phyloP scores from a whole-genome alignment of 2,113 vertebrate species.

The Penelope pileata region DNA sequence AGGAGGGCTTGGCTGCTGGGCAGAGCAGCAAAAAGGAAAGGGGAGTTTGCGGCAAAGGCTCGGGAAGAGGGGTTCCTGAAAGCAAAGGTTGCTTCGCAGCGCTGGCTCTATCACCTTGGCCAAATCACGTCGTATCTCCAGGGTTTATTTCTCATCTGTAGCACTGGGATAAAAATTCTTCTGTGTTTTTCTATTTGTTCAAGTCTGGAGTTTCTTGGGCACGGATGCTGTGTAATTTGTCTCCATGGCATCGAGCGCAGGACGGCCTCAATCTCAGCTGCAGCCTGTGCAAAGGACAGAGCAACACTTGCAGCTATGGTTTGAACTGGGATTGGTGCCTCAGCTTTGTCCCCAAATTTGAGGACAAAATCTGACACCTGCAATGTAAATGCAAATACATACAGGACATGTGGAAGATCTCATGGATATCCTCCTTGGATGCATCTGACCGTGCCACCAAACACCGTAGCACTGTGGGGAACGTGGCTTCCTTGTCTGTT shows the following conservation, averaged over 20 bases:
- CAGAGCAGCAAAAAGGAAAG: not conserved
- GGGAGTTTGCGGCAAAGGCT: not conserved
- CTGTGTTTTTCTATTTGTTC: not conserved
- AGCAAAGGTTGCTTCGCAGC: not conserved
- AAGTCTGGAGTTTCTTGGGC: not conserved
- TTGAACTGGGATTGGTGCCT: not conserved
- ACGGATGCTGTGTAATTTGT: not conserved
- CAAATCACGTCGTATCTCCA: not conserved
- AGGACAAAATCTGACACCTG: not conserved
- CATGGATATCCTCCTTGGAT: not conserved
- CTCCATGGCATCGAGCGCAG: not conserved
- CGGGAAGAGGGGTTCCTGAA: not conserved
- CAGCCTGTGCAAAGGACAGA: not conserved
- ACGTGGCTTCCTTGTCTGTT: not conserved
- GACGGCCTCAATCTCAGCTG: not conserved
- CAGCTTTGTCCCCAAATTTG: not conserved
- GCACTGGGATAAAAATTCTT: not conserved
- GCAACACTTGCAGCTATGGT: accelerated
- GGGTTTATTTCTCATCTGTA: not conserved
- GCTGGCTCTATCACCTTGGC: accelerated
- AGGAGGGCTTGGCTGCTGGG: not conserved
- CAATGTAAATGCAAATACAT: accelerated
- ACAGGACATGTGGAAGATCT: not conserved
- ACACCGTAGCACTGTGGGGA: not conserved
- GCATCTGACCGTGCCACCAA: not conserved